Evolutionary conservation across 2,888 invertebrate species (phyloP).

Genomic region (Amiota mariae): DNA sequence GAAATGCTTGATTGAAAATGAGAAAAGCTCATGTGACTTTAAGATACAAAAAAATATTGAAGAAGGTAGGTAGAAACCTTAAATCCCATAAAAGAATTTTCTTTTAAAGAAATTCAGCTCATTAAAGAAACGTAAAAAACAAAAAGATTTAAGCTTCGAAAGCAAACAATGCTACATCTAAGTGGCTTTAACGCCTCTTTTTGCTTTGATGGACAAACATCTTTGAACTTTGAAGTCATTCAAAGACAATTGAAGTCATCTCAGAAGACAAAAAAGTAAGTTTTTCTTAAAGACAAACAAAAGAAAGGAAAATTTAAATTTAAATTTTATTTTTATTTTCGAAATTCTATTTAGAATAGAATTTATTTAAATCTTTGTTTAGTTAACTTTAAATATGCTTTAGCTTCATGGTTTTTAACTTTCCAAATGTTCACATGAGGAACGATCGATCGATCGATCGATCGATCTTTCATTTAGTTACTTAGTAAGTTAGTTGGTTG

Average conservation of each 20-base stretch:
- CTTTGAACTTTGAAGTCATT: too few relatives aligned
- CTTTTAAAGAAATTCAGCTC: slow-evolving; percentile 35
- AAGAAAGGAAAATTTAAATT: too few relatives aligned
- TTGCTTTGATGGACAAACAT: background rate
- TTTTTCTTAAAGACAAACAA: too few relatives aligned
- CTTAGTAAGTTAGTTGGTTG: background rate
- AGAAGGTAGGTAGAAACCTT: background rate
- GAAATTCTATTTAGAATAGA: too few relatives aligned
- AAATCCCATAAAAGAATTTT: slow-evolving; percentile 17
- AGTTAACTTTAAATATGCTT: too few relatives aligned
- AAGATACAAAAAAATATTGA: slow-evolving; percentile 19
- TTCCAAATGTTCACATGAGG: too few relatives aligned
- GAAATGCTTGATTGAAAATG: slow-evolving; percentile 68
- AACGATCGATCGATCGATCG: too few relatives aligned
- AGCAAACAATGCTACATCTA: slow-evolving; percentile 18
- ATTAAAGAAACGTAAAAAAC: slow-evolving; percentile 40
- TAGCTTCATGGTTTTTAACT: too few relatives aligned
- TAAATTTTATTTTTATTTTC: too few relatives aligned
- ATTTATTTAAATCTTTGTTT: too few relatives aligned
- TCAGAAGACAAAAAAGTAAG: too few relatives aligned
- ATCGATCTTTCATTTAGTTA: background rate
- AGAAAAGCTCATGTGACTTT: slow-evolving; percentile 51
- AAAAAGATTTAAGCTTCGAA: background rate
- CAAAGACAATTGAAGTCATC: too few relatives aligned
- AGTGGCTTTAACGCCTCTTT: slow-evolving; percentile 15